phyloP scores from a whole-genome alignment of 2,888 invertebrate genomes.

The Diarsia dahlii region DNA sequence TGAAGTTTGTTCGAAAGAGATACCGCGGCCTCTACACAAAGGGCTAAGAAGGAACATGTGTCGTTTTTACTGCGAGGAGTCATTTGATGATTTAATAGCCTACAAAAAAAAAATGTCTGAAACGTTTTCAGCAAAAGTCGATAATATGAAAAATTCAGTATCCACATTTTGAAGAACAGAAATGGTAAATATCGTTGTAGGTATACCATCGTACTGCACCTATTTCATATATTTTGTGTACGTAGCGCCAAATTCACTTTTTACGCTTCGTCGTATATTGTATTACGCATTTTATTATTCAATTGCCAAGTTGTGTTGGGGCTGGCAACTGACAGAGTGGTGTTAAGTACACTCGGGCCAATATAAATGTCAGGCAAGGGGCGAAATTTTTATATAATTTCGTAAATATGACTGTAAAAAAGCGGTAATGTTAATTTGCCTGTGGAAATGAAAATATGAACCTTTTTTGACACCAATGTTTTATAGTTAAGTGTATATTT shows the following conservation, averaged over 20 bases:
- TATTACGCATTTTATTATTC: slow-evolving; percentile 61
- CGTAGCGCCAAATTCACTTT: slow-evolving; percentile 32
- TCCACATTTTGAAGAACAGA: neutral
- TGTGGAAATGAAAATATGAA: slow-evolving; percentile 31
- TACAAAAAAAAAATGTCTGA: neutral
- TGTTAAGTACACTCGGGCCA: slow-evolving; percentile 41
- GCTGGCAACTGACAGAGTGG: slow-evolving; percentile 56
- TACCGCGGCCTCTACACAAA: no score
- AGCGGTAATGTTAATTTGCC: slow-evolving; percentile 17
- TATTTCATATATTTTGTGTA: slow-evolving; percentile 31
- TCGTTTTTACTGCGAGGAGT: no score
- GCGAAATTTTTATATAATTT: slow-evolving; percentile 48
- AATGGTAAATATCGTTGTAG: neutral
- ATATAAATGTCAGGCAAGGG: slow-evolving; percentile 43
- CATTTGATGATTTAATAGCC: no score
- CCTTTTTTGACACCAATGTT: slow-evolving; percentile 19
- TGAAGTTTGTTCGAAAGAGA: no score
- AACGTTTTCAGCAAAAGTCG: neutral
- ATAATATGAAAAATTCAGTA: no score
- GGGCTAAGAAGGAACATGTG: no score
- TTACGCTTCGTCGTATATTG: slow-evolving; percentile 47
- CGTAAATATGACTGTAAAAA: slow-evolving; percentile 45
- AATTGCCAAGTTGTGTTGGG: slow-evolving; percentile 54
- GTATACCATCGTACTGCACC: slow-evolving; percentile 14
- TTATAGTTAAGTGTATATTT: neutral